Base-by-base conservation (phyloP, 1,140 invertebrate species). In the Aphis gossypii region DNA sequence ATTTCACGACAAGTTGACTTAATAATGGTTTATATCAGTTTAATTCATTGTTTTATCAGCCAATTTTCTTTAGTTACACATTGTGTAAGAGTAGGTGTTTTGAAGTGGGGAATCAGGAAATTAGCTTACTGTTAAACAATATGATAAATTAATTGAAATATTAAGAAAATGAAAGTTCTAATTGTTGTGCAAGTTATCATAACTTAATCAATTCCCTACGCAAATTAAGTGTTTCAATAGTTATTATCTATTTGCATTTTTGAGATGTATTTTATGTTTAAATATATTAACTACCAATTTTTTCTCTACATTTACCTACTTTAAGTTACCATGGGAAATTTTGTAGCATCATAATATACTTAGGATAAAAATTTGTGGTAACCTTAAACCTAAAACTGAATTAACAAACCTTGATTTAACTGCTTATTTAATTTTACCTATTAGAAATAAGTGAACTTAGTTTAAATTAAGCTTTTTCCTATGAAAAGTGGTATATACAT, bases 401-500 rank as follows among this genome's bases (percentile, higher is more conserved):
- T 14, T 5, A 68, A 68, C 14, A n/a, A 68, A 68, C 14, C 14
- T n/a, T 68, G 11, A n/a, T 68, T 68, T n/a, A 3, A n/a, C 60
- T 18, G n/a, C 30, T 68, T 68, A 68, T 68, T 60, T 0, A 60
- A 60, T 60, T 60, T 8, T 30, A 30, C 25, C 11, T 30, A 60
- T 56, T 18, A 68, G n/a, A 68, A n/a, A 68, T 68, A n/a, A 68
- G 30, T 68, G 23, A 68, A n/a, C 4, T n/a, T 68, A n/a, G 30
- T 68, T 30, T 68, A 14, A 68, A n/a, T n/a, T 18, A n/a, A 68
- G 30, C 60, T 68, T n/a, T 68, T 68, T 68, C 2, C 14, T n/a
- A n/a, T 68, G 11, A 30, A 86, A 86, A 86, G 84, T 86, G 84
- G 84, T 86, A 86, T 46, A 86, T 86, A 86, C 44, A n/a, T 46